Percentiles rank a stretch among this genome's conserved stretches.
Conservation (phyloP, 2,888 invertebrate genomes). For the Microplitis manilae region DNA sequence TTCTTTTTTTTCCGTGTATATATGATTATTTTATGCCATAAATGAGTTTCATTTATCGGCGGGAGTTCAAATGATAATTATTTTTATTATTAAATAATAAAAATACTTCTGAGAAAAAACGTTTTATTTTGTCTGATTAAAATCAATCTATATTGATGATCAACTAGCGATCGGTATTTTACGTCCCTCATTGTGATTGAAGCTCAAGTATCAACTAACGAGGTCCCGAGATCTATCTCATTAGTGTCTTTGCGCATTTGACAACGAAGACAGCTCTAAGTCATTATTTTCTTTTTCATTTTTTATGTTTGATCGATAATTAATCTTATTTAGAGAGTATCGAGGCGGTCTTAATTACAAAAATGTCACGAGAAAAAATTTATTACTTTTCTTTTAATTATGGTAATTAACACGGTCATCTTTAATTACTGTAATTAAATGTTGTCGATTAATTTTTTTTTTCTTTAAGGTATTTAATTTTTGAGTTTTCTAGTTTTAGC, state of each 20-base stretch:
- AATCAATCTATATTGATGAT: background rate
- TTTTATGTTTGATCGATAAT: background rate
- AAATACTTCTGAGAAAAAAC: background rate
- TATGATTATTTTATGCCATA: background rate
- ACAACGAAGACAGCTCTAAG: background rate
- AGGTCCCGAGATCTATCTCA: background rate
- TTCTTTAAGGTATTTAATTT: too few relatives aligned
- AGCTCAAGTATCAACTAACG: slow-evolving; percentile 12
- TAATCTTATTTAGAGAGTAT: too few relatives aligned
- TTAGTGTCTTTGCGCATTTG: background rate
- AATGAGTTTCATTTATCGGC: background rate
- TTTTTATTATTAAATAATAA: background rate
- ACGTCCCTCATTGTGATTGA: background rate
- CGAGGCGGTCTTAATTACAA: too few relatives aligned
- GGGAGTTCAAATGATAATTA: background rate
- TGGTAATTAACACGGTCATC: too few relatives aligned
- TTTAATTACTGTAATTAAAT: too few relatives aligned
- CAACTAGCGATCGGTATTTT: background rate
- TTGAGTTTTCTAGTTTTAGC: too few relatives aligned
- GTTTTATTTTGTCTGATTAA: background rate
- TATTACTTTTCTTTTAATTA: too few relatives aligned
- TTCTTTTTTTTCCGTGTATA: too few relatives aligned
- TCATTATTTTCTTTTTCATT: background rate
- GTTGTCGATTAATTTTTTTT: too few relatives aligned
- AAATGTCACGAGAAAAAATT: too few relatives aligned